phyloP scores from a whole-genome alignment of 37 sponge, comb jelly and placozoan species.

The Halisarca cf. caerulea region DNA sequence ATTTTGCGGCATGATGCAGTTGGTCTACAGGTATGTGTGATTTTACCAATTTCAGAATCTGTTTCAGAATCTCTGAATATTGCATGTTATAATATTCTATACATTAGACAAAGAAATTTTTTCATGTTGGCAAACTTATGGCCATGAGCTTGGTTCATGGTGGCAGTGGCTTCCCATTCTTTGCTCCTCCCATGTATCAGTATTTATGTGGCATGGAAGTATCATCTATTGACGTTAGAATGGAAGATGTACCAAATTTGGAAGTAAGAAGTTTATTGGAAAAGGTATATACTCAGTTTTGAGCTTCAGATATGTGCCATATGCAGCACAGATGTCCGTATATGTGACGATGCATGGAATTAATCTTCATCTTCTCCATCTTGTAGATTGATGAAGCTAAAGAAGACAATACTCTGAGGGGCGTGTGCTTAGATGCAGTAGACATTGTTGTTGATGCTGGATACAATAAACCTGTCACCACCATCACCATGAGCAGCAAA shows the following conservation, averaged over 20 bases:
- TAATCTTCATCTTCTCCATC: too few species aligned
- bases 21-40: constrained; percentile 4
- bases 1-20: constrained; percentile 21
- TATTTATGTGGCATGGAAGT: neutral
- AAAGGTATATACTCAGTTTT: neutral
- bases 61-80: neutral
- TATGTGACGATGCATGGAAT: neutral
- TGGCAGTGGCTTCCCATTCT: neutral
- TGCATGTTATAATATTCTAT: neutral
- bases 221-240: neutral
- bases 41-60: neutral
- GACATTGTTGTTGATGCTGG: neutral
- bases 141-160: neutral
- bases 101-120: neutral
- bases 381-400: neutral
- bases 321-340: neutral
- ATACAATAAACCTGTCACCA: neutral
- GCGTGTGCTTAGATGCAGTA: neutral
- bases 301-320: neutral
- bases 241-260: neutral
- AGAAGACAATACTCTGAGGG: neutral
- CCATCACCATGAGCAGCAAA: neutral
- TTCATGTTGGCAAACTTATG: neutral
- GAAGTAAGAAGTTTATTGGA: neutral
- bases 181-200: neutral